Conservation (phyloP, 2,797 vertebrate species). For the Catostomus latipinnis region DNA sequence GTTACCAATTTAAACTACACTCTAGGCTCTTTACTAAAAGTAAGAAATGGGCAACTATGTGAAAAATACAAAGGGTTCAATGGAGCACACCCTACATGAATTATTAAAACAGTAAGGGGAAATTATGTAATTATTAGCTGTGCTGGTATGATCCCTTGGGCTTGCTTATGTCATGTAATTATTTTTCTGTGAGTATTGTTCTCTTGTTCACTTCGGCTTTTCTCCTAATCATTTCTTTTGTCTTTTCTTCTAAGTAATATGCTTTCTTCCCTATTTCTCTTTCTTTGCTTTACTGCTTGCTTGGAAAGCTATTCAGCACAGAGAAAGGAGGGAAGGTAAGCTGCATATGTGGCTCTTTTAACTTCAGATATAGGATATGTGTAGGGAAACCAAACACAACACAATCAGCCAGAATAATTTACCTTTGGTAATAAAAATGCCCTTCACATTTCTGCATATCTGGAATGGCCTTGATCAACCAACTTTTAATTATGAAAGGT, state of each 20-base stretch:
- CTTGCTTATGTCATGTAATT: constrained; percentile 38
- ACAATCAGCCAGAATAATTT: neutral
- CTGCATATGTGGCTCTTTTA: constrained; percentile 26
- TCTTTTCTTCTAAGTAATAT: constrained; percentile 23
- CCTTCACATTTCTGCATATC: no score
- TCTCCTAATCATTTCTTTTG: neutral
- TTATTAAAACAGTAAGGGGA: constrained; percentile 38
- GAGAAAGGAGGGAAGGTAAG: constrained; percentile 79
- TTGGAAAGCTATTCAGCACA: constrained; percentile 75
- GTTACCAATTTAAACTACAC: constrained; percentile 25
- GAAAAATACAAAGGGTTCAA: constrained; percentile 15
- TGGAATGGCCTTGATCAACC: neutral
- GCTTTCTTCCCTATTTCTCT: constrained; percentile 56
- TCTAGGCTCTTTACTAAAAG: constrained; percentile 14
- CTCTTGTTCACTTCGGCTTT: constrained; percentile 3
- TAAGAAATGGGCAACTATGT: neutral
- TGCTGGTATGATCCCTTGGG: constrained; percentile 35
- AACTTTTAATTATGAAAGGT: neutral
- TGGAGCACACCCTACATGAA: neutral
- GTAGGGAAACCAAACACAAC: neutral
- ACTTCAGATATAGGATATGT: neutral
- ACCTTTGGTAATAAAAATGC: neutral
- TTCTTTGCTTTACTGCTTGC: constrained; percentile 53
- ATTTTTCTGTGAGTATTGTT: constrained; percentile 37
- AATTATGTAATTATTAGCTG: constrained; percentile 32